Percentiles rank a stretch among this genome's conserved stretches.
Conservation (phyloP, 2,888 invertebrate genomes). For the Subacronicta megacephala region DNA sequence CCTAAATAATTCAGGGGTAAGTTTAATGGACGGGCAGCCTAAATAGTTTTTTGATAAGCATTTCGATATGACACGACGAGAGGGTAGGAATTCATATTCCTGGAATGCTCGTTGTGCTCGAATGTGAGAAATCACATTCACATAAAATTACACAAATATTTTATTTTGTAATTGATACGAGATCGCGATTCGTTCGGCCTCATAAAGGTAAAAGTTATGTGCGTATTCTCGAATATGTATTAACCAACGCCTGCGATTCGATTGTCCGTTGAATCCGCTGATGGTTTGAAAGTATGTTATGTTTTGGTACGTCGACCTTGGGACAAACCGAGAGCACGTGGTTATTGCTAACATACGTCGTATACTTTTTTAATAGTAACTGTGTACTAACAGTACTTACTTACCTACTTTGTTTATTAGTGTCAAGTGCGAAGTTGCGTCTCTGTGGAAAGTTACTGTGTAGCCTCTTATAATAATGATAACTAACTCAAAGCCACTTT, state of each 20-base stretch:
- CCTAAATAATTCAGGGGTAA: no score
- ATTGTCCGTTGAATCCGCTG: conserved; percentile 46
- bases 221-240: conserved; percentile 57
- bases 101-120: no score
- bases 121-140: neutral
- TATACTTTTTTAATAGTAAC: conserved; percentile 21
- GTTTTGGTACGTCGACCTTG: conserved; percentile 64
- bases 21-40: no score
- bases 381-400: conserved; percentile 5
- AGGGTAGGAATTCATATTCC: no score
- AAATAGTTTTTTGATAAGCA: no score
- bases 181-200: conserved; percentile 9
- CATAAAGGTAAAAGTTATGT: conserved; percentile 15
- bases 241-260: conserved; percentile 62
- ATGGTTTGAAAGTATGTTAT: conserved; percentile 73
- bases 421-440: conserved; percentile 44
- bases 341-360: conserved; percentile 8
- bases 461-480: neutral
- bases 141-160: neutral
- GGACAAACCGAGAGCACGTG: conserved; percentile 50
- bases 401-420: no score
- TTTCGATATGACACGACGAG: no score
- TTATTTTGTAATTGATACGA: conserved; percentile 7
- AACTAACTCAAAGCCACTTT: neutral
- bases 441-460: conserved; percentile 19